Evolutionary conservation across 2,113 vertebrate species (phyloP), one percentile per base, ranked within the genome.

Genomic region (Lontra canadensis): DNA sequence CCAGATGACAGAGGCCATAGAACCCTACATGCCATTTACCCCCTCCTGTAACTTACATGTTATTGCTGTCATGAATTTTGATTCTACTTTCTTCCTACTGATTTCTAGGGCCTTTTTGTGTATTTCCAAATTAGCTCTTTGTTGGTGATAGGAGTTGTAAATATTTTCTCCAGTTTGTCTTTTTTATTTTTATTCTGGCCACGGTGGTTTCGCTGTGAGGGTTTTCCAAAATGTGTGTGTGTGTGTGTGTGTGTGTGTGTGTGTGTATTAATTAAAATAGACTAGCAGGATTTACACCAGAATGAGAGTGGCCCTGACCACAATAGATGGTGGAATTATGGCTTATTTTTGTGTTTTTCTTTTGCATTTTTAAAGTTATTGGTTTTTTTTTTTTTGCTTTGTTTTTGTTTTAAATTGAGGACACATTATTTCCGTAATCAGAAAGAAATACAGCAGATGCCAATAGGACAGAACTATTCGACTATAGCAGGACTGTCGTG

Each of bases 171-270:
- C 31, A 8, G 10, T 39, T 89, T 86, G n/a, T 49, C 20, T 73
- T 63, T 93, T 78, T 10, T 25, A 52, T 63, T 93, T 80, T 86
- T 13, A 79, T 82, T 97, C 69, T 94, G 71, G 14, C 26, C 36
- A 12, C 15, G 36, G 81, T 67, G 31, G 4, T 67, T 95, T 92
- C 79, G n/a, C 42, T 17, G 44, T 7, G 23, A 59, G 44, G 76
- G 31, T 15, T 95, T 93, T 59, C 57, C 49, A 55, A 95, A 83
- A 67, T 42, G 7, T 4, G 21, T 59, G 23, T 25, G 7, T 59
- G 15, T 2, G 7, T 57, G 20, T 57, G 6, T 42, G 12, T 3
- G 7, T 57, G 20, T 59, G 7, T 52, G 52, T 52, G 52, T 52
- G 29, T 26, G 69, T 0, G 1, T 55, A 42, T 59, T 63, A 55